A percentile compares a stretch with the other conserved stretches of the same genome.
Conservation (phyloP, 2,888 invertebrate species). For the Eristalis pertinax region DNA sequence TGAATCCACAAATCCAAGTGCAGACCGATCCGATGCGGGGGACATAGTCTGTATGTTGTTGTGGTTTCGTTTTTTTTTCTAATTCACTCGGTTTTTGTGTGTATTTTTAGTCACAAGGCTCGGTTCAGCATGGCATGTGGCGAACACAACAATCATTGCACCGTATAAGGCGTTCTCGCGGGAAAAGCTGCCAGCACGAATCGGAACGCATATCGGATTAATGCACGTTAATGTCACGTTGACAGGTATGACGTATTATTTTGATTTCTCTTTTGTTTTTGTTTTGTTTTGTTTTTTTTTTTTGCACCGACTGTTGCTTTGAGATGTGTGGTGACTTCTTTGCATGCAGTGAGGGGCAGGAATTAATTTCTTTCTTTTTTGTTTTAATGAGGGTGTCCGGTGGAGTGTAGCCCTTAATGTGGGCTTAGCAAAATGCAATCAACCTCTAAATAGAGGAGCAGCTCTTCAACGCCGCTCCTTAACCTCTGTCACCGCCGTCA, state of each 20-base stretch:
- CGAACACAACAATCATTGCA: slow-evolving; percentile 89
- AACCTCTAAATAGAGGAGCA: too few relatives aligned
- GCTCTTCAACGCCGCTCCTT: too few relatives aligned
- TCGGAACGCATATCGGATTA: slow-evolving; percentile 96
- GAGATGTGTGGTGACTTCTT: too few relatives aligned
- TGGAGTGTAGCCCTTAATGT: too few relatives aligned
- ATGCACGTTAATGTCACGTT: slow-evolving; percentile 97
- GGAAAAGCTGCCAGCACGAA: slow-evolving; percentile 92
- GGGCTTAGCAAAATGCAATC: too few relatives aligned
- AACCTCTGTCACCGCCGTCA: too few relatives aligned
- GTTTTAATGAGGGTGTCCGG: too few relatives aligned
- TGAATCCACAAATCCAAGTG: not conserved
- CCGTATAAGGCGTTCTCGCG: slow-evolving; percentile 95
- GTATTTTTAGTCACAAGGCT: slow-evolving; percentile 88
- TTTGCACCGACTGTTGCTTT: not conserved
- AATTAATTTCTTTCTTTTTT: too few relatives aligned
- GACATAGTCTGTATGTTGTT: not conserved
- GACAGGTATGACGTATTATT: slow-evolving; percentile 84
- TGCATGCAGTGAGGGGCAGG: too few relatives aligned
- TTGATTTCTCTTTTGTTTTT: not conserved
- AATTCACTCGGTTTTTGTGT: slow-evolving; percentile 35
- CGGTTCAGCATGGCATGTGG: slow-evolving; percentile 97
- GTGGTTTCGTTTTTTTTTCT: not conserved
- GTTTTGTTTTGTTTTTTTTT: not conserved
- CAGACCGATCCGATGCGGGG: slow-evolving; percentile 10